Conservation (phyloP, 1,140 invertebrate genomes). For the Cyrtorhinus lividipennis region DNA sequence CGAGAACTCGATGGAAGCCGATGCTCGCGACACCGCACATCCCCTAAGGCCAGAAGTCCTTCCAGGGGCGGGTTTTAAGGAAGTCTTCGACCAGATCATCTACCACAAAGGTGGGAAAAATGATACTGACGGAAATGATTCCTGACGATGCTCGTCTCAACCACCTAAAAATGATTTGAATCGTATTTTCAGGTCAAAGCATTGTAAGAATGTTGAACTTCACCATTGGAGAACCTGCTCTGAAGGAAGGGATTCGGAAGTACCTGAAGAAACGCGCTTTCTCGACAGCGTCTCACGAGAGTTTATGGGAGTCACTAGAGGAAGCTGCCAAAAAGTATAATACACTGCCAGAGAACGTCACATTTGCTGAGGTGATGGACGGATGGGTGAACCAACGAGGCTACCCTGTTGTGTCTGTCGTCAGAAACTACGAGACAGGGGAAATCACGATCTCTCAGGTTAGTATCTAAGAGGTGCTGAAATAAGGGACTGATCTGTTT, state of each 20-base stretch:
- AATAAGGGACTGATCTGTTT: too few relatives aligned
- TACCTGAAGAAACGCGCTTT: conserved; percentile 33
- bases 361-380: conserved; percentile 33
- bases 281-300: conserved; percentile 15
- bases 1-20: neutral
- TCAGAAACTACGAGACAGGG: conserved; percentile 36
- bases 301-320: conserved; percentile 20
- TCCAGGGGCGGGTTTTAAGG: neutral
- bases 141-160: neutral
- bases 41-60: neutral
- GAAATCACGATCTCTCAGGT: conserved; percentile 39
- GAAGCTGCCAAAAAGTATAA: neutral
- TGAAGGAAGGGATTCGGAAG: conserved; percentile 48
- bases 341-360: conserved; percentile 24
- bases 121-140: neutral
- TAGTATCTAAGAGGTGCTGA: too few relatives aligned
- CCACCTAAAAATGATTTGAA: neutral
- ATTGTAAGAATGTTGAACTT: conserved; percentile 69
- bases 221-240: conserved; percentile 50
- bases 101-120: conserved; percentile 19
- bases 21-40: neutral
- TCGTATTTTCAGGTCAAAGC: conserved; percentile 38
- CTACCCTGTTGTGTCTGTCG: conserved; percentile 51
- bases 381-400: conserved; percentile 60
- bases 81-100: conserved; percentile 6